Evolutionary conservation across 1,140 invertebrate genomes (phyloP), one percentile per base, ranked within the genome.

Genomic region (Plutomurus gul): DNA sequence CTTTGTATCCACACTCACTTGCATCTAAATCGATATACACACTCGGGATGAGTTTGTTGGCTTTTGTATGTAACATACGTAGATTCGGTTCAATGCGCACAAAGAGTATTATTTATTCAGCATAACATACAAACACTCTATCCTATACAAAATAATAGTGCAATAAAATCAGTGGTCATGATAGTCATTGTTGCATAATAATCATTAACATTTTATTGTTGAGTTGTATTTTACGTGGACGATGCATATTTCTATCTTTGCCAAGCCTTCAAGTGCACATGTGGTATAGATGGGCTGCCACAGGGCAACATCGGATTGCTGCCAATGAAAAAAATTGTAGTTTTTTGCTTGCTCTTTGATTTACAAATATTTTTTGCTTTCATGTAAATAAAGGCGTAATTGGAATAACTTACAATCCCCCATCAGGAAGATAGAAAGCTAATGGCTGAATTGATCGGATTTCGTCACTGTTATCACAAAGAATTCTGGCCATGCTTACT

Each of bases 391-490:
- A 27, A 65, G 22, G 22, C 16, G 10, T 27, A 71, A 71, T 71
- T 33, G 22, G 7, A 10, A 51, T 37, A 20, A 79, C 81, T 82
- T 75, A 82, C 81, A 65, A 82, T 33, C 73, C 65, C 20, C 22
- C 65, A 46, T 84, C 70, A 40, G 84, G 81, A 22, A 80, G 71
- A 33, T 85, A 77, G 76, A 87, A 87, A n/a, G 85, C 85, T 36
- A 85, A 77, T 13, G 87, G 88, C 83, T 91, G 91, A 51, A 92
- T 86, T 22, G 85, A 86, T 60, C 86, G 82, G 6, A 89, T 83
- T 25, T 87, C 87, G 73, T 90, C 88, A 39, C 86, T 86, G 84
- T 90, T 92, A 82, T 91, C 88, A 85, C 91, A 92, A 16, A 92
- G 85, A n/a, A 92, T 87, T 43, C 88, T 84, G 0, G 90, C 87